Evolutionary conservation across 2,113 vertebrate species (phyloP), one percentile per base, ranked within the genome.

Genomic region (Takifugu bimaculatus): DNA sequence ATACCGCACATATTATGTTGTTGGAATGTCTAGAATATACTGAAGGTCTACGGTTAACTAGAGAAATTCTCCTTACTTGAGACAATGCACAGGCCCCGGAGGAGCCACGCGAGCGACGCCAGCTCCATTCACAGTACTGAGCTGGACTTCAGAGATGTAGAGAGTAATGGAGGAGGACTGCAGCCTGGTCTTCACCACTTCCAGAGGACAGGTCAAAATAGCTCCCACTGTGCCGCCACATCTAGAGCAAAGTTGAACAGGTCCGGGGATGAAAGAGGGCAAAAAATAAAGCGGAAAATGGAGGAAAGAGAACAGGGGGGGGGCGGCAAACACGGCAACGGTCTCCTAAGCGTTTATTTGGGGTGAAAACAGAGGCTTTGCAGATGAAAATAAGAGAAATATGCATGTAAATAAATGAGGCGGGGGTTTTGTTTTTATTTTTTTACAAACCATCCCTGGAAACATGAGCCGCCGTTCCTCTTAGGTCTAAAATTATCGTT

Each of bases 151-250:
- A 89, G 96, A 95, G 78, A 99, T 88, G 61, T 96, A 99, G 1
- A 98, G 82, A 0, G 93, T 96, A 79, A 99, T 88, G 39, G 95
- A 93, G 3, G 97, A 99, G 4, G 97, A 98, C 88, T 99, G 97
- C 70, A 99, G 77, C 14, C 97, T 93, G 26, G 97, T 99, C 85
- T 99, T 99, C 57, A 99, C 95, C 87, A 99, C 97, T 90, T 99
- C 97, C 80, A 99, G 89, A 13, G 97, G 97, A 91, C 97, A 99
- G 76, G 97, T 99, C 86, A 99, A 85, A 87, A 99, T 96, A 68
- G 97, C 97, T 62, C 96, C 97, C 75, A 99, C 96, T 52, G 97
- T 99, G 72, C 97, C 97, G 62, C 96, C 96, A 82, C 97, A 99
- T 85, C 97, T 99, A 78, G 10, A 48, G 15, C 5, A 15, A 15